These are phyloP conservation scores for Ciona savignyi DNA, from an alignment of 23 tunicate species.

Conservation along the genomic window DNA sequence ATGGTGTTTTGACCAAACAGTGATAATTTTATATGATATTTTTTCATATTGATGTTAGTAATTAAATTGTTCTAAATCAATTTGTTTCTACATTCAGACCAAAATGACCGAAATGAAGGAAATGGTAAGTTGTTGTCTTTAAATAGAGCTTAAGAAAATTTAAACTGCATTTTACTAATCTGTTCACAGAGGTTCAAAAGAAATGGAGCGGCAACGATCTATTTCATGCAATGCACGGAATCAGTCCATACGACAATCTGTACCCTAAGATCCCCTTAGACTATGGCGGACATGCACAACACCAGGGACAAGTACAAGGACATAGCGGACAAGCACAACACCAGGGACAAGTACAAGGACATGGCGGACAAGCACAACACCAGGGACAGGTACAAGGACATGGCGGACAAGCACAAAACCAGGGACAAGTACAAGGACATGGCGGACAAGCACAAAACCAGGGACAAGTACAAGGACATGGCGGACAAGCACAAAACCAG, in stretches of 20 bases:
- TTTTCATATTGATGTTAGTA: neutral
- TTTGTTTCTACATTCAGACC: neutral
- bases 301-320: conserved; percentile 30
- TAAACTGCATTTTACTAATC: too few species aligned
- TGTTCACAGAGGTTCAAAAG: neutral
- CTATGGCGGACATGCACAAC: conserved; percentile 9
- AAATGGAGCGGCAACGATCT: neutral
- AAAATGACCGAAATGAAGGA: neutral
- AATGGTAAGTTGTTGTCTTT: neutral
- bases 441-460: conserved; percentile 25
- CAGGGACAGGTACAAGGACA: conserved; percentile 39
- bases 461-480: conserved; percentile 40
- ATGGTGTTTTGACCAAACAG: neutral
- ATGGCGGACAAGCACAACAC: conserved; percentile 29
- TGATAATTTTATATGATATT: too few species aligned
- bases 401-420: conserved; percentile 27
- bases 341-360: conserved; percentile 46
- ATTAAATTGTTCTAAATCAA: neutral
- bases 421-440: conserved; percentile 22
- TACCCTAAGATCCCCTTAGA: neutral
- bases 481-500: conserved; percentile 30
- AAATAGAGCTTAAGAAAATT: neutral
- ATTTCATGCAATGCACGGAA: neutral
- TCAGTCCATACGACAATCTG: neutral
- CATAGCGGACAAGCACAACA: conserved; percentile 38